A percentile compares a stretch with the other conserved stretches of the same genome.
Conservation (phyloP, 2,797 vertebrate genomes). For the Labroides dimidiatus region DNA sequence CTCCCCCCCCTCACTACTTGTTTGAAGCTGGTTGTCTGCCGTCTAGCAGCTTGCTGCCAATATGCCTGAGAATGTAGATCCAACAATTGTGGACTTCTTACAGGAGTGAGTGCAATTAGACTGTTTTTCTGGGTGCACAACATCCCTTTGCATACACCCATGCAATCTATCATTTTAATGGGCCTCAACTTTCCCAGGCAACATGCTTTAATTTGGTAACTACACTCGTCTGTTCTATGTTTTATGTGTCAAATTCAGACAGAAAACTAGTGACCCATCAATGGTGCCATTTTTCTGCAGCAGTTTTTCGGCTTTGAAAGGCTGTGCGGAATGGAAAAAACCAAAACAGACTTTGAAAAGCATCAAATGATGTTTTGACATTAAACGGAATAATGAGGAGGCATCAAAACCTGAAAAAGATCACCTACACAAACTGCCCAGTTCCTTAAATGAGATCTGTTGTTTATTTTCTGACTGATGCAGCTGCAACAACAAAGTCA, state of each 20-base stretch:
- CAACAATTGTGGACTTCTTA: constrained; percentile 82
- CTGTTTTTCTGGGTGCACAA: constrained; percentile 82
- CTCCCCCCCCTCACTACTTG: constrained; percentile 75
- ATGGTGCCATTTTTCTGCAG: constrained; percentile 26
- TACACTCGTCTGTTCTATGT: constrained; percentile 61
- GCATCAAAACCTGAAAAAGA: constrained; percentile 56
- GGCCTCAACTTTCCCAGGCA: constrained; percentile 75
- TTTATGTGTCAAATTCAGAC: constrained; percentile 68
- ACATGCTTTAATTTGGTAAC: constrained; percentile 76
- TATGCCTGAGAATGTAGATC: constrained; percentile 79
- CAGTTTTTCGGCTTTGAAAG: constrained; percentile 49
- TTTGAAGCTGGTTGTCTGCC: constrained; percentile 82
- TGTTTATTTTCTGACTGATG: constrained; percentile 58
- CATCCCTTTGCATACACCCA: constrained; percentile 76
- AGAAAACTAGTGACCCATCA: constrained; percentile 65
- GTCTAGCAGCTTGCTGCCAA: constrained; percentile 82
- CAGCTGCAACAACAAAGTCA: constrained; percentile 36
- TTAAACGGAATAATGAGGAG: constrained; percentile 68
- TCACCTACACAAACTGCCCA: constrained; percentile 33
- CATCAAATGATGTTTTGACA: constrained; percentile 68
- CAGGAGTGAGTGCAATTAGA: constrained; percentile 84
- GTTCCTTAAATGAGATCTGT: constrained; percentile 56
- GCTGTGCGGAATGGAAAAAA: constrained; percentile 36
- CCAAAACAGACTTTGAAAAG: constrained; percentile 52
- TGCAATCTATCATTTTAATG: constrained; percentile 85